Evolutionary conservation across 2,113 vertebrate genomes (phyloP).

Genomic region (Tiliqua scincoides): DNA sequence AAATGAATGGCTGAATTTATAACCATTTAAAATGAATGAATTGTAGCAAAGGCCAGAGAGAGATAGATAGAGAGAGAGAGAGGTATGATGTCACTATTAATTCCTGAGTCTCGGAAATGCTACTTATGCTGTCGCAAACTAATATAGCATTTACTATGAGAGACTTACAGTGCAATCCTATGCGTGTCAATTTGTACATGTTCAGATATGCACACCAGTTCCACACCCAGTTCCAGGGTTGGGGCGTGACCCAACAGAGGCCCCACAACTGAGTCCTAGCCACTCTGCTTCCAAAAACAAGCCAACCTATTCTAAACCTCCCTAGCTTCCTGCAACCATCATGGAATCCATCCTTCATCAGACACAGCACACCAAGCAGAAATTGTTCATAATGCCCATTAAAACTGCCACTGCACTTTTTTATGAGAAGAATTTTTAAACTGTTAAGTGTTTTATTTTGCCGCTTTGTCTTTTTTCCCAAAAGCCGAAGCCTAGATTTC

Average conservation of each 20-base stretch:
- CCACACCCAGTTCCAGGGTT: background rate
- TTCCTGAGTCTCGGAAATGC: background rate
- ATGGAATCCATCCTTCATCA: background rate
- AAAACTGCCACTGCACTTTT: background rate
- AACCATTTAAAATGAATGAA: no score
- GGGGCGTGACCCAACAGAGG: background rate
- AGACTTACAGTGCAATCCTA: no score
- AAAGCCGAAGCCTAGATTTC: conserved; percentile 65
- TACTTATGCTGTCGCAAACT: background rate
- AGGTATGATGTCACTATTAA: background rate
- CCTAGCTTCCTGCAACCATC: background rate
- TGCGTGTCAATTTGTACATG: background rate
- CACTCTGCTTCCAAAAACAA: no score
- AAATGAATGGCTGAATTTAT: no score
- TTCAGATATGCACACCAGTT: background rate
- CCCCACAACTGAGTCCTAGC: background rate
- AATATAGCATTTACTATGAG: background rate
- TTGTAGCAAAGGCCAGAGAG: background rate
- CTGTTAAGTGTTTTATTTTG: conserved; percentile 40
- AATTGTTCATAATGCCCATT: background rate
- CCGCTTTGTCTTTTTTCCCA: conserved; percentile 42
- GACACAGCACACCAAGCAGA: background rate
- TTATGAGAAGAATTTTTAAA: background rate
- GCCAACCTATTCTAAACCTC: background rate
- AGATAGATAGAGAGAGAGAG: background rate